phyloP scores from a whole-genome alignment of 2,888 invertebrate genomes.

The Sabellastarte sp. region DNA sequence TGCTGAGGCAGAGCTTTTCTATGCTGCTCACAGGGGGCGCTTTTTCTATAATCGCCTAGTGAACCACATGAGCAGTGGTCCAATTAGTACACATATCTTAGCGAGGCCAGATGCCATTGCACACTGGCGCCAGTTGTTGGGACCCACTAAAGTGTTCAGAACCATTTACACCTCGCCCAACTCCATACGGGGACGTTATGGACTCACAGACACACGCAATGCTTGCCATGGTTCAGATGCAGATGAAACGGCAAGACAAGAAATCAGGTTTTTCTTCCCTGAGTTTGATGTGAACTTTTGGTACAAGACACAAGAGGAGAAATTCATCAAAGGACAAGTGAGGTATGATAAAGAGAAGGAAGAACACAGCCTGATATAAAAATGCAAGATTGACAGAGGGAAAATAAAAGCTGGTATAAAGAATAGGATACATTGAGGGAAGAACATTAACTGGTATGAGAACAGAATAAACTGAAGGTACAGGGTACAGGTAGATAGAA shows the following conservation, averaged over 20 bases:
- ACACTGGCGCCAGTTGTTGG: constrained; percentile 81
- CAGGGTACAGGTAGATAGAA: too few relatives aligned
- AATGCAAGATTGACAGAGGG: too few relatives aligned
- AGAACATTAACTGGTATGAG: too few relatives aligned
- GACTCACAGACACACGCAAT: constrained; percentile 91
- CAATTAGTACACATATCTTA: constrained; percentile 77
- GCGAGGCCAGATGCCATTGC: constrained; percentile 74
- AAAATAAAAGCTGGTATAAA: too few relatives aligned
- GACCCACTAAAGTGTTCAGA: constrained; percentile 79
- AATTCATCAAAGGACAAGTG: constrained; percentile 9
- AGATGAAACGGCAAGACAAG: constrained; percentile 70
- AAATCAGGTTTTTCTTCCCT: constrained; percentile 83
- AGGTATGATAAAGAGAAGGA: constrained; percentile 8
- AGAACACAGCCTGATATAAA: too few relatives aligned
- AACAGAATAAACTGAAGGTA: too few relatives aligned
- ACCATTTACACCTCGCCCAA: constrained; percentile 77
- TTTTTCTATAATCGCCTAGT: constrained; percentile 57
- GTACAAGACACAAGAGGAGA: constrained; percentile 64
- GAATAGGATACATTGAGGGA: too few relatives aligned
- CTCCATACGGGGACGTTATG: constrained; percentile 79
- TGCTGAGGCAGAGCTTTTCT: constrained; percentile 73
- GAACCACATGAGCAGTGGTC: constrained; percentile 69
- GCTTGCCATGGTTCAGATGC: constrained; percentile 94
- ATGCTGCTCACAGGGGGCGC: constrained; percentile 72
- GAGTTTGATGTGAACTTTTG: constrained; percentile 72